Evolutionary conservation across 2,888 invertebrate species (phyloP), one percentile per base, ranked within the genome.

Genomic region (Stenotaenia linearis): DNA sequence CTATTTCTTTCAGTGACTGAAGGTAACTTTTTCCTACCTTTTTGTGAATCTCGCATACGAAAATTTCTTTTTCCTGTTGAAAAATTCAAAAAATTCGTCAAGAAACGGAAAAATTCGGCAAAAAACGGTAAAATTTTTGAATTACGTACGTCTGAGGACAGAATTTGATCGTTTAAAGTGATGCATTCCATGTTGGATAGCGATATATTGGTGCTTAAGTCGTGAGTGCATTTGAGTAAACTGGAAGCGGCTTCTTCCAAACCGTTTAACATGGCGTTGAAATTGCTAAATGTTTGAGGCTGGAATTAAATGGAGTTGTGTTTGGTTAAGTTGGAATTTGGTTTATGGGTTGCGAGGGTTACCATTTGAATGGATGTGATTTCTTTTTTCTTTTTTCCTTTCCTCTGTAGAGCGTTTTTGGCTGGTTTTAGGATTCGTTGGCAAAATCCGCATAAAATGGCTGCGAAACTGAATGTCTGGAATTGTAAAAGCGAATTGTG

Each of bases 401-500:
- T 90, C 83, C 89, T 90, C 45, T 83, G 82, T 80, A 83, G 82
- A 28, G 84, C 86, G 83, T 85, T 87, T 87, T 75, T 89, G 83
- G 69, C 81, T 23, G 86, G 85, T 82, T 85, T 85, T 32, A 86
- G 81, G 78, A 86, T 83, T 80, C 83, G 81, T 81, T 84, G 84
- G 81, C 85, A 85, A 75, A 85, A 84, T 12, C 90, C 89, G 79
- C 90, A 88, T 2, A 91, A 84, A 80, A 90, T 88, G 25, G 89
- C 88, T 30, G 89, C 85, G 82, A 90, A 87, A 77, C 90, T 89
- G 82, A 91, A 86, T 81, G 90, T 89, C 91, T 91, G 75, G 4
- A 75, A 69, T n/a, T n/a, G n/a, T 10, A n/a, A 1, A 61, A 23
- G 4, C 61, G 61, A 21, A 61, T 3, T n/a, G 25, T 23, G n/a